Evolutionary conservation across 2,113 vertebrate species (phyloP).

Genomic region (Ceyx melanurus): DNA sequence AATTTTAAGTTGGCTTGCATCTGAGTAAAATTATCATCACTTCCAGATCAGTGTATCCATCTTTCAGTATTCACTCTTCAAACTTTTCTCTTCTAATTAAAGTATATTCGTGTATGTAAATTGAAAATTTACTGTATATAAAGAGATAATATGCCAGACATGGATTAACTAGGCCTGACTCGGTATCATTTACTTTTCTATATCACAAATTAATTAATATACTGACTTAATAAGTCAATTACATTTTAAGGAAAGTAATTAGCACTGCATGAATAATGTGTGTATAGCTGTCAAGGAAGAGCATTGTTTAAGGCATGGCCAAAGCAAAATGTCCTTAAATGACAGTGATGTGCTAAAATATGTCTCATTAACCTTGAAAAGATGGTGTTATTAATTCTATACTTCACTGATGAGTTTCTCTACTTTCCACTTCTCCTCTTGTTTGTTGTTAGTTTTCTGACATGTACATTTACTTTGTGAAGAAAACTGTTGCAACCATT

Average conservation of each 20-base stretch:
- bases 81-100: constrained; percentile 32
- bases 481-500: neutral
- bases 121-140: constrained; percentile 26
- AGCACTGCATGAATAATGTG: constrained; percentile 57
- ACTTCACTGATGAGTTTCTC: neutral
- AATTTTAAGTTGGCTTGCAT: neutral
- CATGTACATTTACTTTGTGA: neutral
- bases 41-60: neutral
- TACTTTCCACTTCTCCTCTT: neutral
- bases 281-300: constrained; percentile 17
- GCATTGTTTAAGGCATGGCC: constrained; percentile 7
- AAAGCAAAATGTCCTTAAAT: neutral
- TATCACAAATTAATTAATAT: constrained; percentile 68
- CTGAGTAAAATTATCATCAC: constrained; percentile 15
- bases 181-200: constrained; percentile 57
- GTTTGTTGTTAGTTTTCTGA: neutral
- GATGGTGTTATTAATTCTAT: neutral
- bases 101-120: neutral
- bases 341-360: neutral
- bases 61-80: constrained; percentile 15
- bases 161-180: constrained; percentile 49
- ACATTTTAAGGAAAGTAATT: constrained; percentile 59
- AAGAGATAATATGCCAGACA: constrained; percentile 48
- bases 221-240: constrained; percentile 57
- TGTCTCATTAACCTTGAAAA: neutral